A percentile compares a stretch with the other conserved stretches of the same genome.
phyloP scores from a whole-genome alignment of 2,113 vertebrate species.

The Mohoua ochrocephala region DNA sequence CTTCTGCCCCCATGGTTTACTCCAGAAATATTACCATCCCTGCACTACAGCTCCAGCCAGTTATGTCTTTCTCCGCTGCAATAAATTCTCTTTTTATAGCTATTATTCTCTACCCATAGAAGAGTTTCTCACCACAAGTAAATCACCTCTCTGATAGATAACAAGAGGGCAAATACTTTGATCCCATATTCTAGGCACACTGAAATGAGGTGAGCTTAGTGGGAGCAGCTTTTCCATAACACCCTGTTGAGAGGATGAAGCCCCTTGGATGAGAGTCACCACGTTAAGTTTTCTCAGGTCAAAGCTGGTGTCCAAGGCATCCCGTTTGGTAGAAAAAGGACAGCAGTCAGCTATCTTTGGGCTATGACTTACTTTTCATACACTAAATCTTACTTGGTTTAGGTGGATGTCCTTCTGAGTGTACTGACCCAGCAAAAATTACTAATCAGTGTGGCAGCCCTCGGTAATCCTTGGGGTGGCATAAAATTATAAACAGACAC shows the following conservation, averaged over 20 bases:
- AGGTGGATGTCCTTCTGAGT: not conserved
- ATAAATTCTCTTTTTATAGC: not conserved
- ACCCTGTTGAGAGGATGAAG: not conserved
- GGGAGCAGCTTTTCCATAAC: not conserved
- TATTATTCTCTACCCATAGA: not conserved
- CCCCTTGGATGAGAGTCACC: not conserved
- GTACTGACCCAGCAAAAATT: not conserved
- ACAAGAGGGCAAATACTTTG: not conserved
- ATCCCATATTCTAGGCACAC: rapidly evolving
- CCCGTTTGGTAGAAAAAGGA: not conserved
- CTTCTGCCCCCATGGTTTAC: not conserved
- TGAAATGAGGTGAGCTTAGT: not conserved
- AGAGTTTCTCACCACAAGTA: not conserved
- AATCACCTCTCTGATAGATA: not conserved
- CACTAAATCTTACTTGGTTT: not conserved
- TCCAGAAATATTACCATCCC: not conserved
- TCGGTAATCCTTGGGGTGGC: not conserved
- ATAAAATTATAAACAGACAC: not conserved
- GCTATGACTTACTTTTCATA: not conserved
- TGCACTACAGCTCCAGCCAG: not conserved
- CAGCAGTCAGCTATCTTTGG: not conserved
- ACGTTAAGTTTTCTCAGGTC: not conserved
- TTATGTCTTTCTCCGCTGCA: not conserved
- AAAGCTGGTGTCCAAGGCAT: not conserved
- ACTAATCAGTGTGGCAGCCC: not conserved